phyloP scores from a whole-genome alignment of 2,797 vertebrate genomes.

The Falco novaeseelandiae region DNA sequence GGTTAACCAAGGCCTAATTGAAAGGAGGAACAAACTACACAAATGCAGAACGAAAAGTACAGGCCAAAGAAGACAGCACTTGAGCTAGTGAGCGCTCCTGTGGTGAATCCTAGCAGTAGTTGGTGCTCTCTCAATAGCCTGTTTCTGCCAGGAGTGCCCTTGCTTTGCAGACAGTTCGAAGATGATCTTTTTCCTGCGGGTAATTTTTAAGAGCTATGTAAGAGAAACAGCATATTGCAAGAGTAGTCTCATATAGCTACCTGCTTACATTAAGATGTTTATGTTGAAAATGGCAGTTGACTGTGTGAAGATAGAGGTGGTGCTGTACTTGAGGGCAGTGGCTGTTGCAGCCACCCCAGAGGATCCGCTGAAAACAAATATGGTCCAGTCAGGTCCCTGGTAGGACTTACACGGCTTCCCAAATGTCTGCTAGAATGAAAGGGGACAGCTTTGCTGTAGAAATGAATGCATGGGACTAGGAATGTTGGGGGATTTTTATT shows the following conservation, averaged over 20 bases:
- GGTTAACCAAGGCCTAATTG: not conserved
- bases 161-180: not conserved
- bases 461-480: not conserved
- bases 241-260: not conserved
- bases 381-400: not conserved
- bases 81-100: not conserved
- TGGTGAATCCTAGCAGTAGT: not conserved
- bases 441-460: not conserved
- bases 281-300: not conserved
- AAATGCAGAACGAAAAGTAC: not conserved
- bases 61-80: not conserved
- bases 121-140: not conserved
- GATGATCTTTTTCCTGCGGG: not conserved
- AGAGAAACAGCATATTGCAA: not conserved
- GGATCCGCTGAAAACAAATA: not conserved
- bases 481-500: not conserved
- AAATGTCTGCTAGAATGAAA: not conserved
- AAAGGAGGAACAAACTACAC: not conserved
- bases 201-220: not conserved
- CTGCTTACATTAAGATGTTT: not conserved
- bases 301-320: not conserved
- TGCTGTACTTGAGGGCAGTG: not conserved
- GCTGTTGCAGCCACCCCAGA: not conserved
- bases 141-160: not conserved
- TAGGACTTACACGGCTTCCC: not conserved